Conservation (phyloP, 2,888 invertebrate genomes). For the Furcula furcula region DNA sequence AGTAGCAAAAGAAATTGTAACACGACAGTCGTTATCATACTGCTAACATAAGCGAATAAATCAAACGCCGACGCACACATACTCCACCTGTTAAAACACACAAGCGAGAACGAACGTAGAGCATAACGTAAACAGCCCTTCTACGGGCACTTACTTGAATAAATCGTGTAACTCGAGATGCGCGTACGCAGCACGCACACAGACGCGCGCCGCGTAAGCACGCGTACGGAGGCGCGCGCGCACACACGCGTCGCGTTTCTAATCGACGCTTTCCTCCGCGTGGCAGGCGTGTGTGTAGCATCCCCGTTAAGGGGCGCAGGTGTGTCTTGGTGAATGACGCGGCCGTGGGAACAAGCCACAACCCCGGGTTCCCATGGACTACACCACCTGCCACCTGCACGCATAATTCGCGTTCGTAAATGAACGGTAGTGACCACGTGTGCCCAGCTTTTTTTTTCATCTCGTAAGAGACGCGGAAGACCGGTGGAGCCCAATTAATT, state of each 20-base stretch:
- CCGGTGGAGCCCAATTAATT: constrained; percentile 72
- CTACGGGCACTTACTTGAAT: constrained; percentile 49
- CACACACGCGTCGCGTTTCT: constrained; percentile 53
- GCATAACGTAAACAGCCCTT: constrained; percentile 51
- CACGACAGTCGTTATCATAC: constrained; percentile 41
- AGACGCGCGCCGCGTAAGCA: constrained; percentile 22
- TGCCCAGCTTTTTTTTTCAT: constrained; percentile 59
- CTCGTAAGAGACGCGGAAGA: constrained; percentile 68
- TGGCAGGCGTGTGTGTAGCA: constrained; percentile 75
- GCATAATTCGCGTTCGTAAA: constrained; percentile 81
- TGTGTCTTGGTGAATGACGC: constrained; percentile 74
- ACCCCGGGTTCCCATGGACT: constrained; percentile 75
- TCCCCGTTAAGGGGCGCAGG: constrained; percentile 79
- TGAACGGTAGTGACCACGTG: constrained; percentile 82
- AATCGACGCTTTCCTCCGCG: constrained; percentile 75
- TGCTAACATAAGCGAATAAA: constrained; percentile 50
- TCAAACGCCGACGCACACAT: constrained; percentile 39
- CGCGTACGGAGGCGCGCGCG: constrained; percentile 32
- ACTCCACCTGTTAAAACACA: constrained; percentile 32
- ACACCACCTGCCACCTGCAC: constrained; percentile 77
- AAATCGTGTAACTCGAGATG: constrained; percentile 51
- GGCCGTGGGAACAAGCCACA: constrained; percentile 74
- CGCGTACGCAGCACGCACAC: constrained; percentile 32
- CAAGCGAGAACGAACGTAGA: constrained; percentile 29
- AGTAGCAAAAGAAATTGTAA: constrained; percentile 41